A percentile compares a stretch with the other conserved stretches of the same genome.
Evolutionary conservation across 2,888 invertebrate species (phyloP).

Genomic region (Apodemia hepburni): DNA sequence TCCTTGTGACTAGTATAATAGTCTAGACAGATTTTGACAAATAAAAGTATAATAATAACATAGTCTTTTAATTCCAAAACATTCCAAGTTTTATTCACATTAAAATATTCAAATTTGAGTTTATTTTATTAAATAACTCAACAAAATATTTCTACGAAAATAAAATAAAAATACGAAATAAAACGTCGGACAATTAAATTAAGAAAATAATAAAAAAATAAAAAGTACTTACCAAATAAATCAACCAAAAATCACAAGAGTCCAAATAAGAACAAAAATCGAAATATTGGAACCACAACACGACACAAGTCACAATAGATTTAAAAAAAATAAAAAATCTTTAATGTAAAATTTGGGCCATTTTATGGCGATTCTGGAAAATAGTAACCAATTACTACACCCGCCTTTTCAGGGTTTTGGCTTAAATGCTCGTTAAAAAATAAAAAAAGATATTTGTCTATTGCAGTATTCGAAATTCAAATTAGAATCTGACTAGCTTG

Average conservation of each 20-base stretch:
- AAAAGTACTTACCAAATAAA: slow-evolving; percentile 65
- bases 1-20: slow-evolving; percentile 53
- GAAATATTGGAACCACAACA: slow-evolving; percentile 64
- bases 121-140: not conserved
- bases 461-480: slow-evolving; percentile 44
- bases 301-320: slow-evolving; percentile 70
- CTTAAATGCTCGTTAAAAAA: slow-evolving; percentile 54
- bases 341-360: slow-evolving; percentile 52
- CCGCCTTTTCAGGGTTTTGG: slow-evolving; percentile 45
- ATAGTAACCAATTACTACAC: slow-evolving; percentile 46
- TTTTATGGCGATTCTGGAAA: slow-evolving; percentile 57
- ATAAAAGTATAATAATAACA: slow-evolving; percentile 36
- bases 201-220: slow-evolving; percentile 31
- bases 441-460: slow-evolving; percentile 38
- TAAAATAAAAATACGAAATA: not conserved
- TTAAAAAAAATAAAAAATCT: slow-evolving; percentile 50
- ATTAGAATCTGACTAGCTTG: slow-evolving; percentile 52
- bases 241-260: slow-evolving; percentile 56
- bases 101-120: not conserved
- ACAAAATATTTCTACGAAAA: not conserved
- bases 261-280: slow-evolving; percentile 56
- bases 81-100: slow-evolving; percentile 2
- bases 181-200: slow-evolving; percentile 28
- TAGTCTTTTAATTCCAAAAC: slow-evolving; percentile 27
- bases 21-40: slow-evolving; percentile 49